Conservation (phyloP, 2,888 invertebrate genomes). For the Drosophila antonietae region DNA sequence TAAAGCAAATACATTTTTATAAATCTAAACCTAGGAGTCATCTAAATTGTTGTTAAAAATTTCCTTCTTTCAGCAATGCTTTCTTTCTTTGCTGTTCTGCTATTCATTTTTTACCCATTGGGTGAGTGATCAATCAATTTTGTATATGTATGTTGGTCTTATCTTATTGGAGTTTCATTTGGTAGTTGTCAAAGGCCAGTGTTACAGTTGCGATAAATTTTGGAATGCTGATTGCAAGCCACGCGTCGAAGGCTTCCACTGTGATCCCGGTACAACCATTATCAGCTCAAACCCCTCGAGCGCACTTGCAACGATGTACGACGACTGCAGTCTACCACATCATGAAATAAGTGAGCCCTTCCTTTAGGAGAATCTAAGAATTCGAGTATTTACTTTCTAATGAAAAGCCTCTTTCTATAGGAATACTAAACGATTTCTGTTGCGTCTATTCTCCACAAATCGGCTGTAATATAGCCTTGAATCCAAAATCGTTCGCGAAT, state of each 20-base stretch:
- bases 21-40: neutral
- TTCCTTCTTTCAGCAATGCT: neutral
- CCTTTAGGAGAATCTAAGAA: neutral
- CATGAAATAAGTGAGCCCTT: neutral
- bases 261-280: neutral
- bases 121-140: neutral
- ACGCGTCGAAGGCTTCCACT: neutral
- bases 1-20: neutral
- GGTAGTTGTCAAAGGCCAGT: neutral
- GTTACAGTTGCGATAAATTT: neutral
- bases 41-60: neutral
- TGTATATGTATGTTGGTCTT: neutral
- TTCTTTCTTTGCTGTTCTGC: neutral
- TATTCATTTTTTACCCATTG: neutral
- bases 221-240: neutral
- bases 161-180: neutral
- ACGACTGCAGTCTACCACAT: neutral
- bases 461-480: neutral
- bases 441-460: neutral
- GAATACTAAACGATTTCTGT: neutral
- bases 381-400: neutral
- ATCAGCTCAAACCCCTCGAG: too few species aligned
- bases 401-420: neutral
- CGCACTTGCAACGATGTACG: neutral
- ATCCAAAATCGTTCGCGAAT: neutral